phyloP scores from a whole-genome alignment of 2,888 invertebrate species.

The Cheilosia impressa region DNA sequence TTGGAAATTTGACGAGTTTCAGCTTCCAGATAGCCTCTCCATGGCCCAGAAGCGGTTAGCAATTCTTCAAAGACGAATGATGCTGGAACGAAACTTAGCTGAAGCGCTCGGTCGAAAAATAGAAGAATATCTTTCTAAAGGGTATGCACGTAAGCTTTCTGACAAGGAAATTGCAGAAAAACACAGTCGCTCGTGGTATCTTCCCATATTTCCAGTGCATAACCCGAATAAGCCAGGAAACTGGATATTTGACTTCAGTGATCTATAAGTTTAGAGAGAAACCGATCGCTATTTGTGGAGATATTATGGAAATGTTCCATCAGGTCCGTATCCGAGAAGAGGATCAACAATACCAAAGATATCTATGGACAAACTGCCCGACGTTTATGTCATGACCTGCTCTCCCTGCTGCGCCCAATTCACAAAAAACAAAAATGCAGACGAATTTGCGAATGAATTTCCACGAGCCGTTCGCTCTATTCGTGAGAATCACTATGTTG shows the following conservation, averaged over 20 bases:
- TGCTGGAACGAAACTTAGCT: conserved; percentile 29
- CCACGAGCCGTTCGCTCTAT: no score
- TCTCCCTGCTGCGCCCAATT: no score
- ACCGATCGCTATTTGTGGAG: conserved; percentile 77
- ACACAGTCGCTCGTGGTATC: no score
- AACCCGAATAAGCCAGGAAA: no score
- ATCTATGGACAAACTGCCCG: conserved; percentile 76
- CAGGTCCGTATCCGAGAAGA: conserved; percentile 12
- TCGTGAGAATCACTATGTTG: no score
- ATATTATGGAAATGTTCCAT: conserved; percentile 37
- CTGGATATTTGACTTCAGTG: conserved; percentile 68
- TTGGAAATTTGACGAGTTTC: conserved; percentile 1
- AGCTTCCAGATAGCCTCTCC: conserved; percentile 74
- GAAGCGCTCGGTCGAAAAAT: conserved; percentile 18
- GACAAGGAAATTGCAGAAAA: no score
- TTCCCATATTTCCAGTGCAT: no score
- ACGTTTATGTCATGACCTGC: conserved; percentile 16
- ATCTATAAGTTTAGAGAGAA: conserved; percentile 78
- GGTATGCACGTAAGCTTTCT: no score
- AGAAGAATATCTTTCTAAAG: conserved; percentile 31
- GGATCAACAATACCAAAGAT: conserved; percentile 55
- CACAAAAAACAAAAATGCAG: no score
- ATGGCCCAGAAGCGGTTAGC: conserved; percentile 66
- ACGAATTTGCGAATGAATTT: no score
- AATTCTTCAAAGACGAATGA: conserved; percentile 66